Evolutionary conservation across 2,797 vertebrate species (phyloP).

Genomic region (Crocidura indochinensis): DNA sequence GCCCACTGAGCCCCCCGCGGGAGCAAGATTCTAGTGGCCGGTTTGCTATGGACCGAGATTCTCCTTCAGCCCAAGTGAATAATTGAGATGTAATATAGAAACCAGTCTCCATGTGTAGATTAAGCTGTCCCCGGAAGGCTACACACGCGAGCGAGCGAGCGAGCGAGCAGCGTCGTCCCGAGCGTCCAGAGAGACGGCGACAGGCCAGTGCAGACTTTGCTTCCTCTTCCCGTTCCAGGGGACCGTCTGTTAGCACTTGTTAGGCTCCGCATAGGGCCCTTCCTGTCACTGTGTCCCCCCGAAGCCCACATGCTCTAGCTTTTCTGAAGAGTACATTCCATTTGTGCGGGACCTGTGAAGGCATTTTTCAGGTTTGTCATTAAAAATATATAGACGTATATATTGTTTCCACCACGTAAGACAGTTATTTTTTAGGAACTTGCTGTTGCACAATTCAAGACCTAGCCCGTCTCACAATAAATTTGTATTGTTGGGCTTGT

Average conservation of each 20-base stretch:
- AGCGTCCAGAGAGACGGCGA: conserved; percentile 84
- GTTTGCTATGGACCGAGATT: conserved; percentile 86
- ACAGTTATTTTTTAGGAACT: conserved; percentile 78
- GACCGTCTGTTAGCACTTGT: conserved; percentile 85
- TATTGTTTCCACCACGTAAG: conserved; percentile 76
- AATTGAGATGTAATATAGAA: conserved; percentile 90
- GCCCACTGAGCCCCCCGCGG: conserved; percentile 90
- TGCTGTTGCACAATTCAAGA: conserved; percentile 74
- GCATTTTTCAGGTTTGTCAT: conserved; percentile 83
- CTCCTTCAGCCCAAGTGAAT: conserved; percentile 88
- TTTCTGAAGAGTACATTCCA: conserved; percentile 93
- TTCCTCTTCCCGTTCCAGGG: conserved; percentile 81
- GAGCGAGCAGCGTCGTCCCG: conserved; percentile 76
- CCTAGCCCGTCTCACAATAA: conserved; percentile 73
- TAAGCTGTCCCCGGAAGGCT: conserved; percentile 86
- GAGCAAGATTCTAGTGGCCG: conserved; percentile 87
- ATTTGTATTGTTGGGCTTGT: conserved; percentile 65
- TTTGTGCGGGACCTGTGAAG: conserved; percentile 77
- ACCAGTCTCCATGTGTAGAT: conserved; percentile 87
- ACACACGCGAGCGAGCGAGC: conserved; percentile 77
- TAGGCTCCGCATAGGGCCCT: conserved; percentile 79
- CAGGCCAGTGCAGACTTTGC: conserved; percentile 87
- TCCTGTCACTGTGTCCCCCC: conserved; percentile 80
- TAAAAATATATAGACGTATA: conserved; percentile 53
- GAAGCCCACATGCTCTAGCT: conserved; percentile 71